Evolutionary conservation across 1,140 invertebrate species (phyloP).

Genomic region (Vollenhovia emeryi): DNA sequence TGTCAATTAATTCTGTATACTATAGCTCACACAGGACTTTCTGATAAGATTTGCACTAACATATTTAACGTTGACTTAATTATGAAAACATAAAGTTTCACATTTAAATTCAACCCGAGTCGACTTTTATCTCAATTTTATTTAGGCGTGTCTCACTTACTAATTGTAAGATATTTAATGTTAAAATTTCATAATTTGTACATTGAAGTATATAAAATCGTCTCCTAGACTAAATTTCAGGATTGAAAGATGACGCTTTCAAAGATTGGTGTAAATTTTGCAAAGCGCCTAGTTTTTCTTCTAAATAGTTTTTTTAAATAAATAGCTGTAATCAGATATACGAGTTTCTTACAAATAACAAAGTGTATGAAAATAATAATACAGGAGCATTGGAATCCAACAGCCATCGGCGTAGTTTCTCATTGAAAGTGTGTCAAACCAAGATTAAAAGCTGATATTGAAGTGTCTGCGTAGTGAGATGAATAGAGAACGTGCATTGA

Average conservation of each 20-base stretch:
- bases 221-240: not conserved
- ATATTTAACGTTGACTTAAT: not conserved
- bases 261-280: not conserved
- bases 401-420: not conserved
- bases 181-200: not conserved
- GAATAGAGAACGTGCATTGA: constrained; percentile 16
- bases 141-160: not conserved
- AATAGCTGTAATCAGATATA: not conserved
- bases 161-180: not conserved
- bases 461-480: not conserved
- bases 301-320: constrained; percentile 1
- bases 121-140: not conserved
- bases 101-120: not conserved
- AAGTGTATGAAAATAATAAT: not conserved
- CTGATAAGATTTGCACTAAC: not conserved
- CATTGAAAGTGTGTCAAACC: not conserved
- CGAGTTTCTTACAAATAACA: not conserved
- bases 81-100: not conserved
- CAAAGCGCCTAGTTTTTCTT: not conserved
- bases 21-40: not conserved
- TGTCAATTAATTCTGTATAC: not conserved
- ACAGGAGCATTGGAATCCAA: not conserved
- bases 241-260: not conserved
- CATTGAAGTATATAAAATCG: not conserved
- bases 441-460: not conserved